Evolutionary conservation across 1,140 invertebrate genomes (phyloP), one percentile per base, ranked within the genome.

Genomic region (Drosophila navojoa): DNA sequence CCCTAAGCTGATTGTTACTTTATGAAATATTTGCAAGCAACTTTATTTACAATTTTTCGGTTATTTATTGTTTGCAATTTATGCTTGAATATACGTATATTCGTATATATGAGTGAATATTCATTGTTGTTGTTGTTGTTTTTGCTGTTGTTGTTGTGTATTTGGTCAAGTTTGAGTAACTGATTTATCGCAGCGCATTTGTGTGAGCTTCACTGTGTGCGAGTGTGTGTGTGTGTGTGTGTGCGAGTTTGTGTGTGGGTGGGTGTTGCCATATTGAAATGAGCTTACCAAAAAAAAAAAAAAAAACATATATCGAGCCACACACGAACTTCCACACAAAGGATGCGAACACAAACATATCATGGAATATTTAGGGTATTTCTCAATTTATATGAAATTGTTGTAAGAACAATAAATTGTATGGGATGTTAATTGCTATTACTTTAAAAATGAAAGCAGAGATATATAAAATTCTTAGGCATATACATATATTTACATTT

Each of bases 31-130:
- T 89, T 89, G 84, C 73, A 78, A 72, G 84, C 84, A 89, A 82
- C 84, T 89, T 89, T 89, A 89, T 89, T 89, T 89, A 89, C 84
- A 89, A 89, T 89, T 84, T 87, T 89, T 89, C 77, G 84, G 84
- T 89, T 89, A 89, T 89, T 89, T 89, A 89, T 89, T 89, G 84
- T 89, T 89, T 73, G 84, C 84, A 89, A 89, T 89, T 89, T 89
- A 80, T 89, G 84, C 84, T 86, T 71, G 78, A 70, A 79, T 84
- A 84, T 78, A 63, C 79, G 64, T 74, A 74, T 68, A 74, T 68
- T 69, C 68, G 73, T 70, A 74, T 81, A 61, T 50, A 15, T 19
- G 16, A 61, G 32, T 32, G 32, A 50, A 13, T 63, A 25, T 15
- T 22, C 27, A 11, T 44, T 54, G 38, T 45, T 64, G 50, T 54